Evolutionary conservation across 1,140 invertebrate species (phyloP), one percentile per base, ranked within the genome.

Genomic region (Dendroctonus ponderosae): DNA sequence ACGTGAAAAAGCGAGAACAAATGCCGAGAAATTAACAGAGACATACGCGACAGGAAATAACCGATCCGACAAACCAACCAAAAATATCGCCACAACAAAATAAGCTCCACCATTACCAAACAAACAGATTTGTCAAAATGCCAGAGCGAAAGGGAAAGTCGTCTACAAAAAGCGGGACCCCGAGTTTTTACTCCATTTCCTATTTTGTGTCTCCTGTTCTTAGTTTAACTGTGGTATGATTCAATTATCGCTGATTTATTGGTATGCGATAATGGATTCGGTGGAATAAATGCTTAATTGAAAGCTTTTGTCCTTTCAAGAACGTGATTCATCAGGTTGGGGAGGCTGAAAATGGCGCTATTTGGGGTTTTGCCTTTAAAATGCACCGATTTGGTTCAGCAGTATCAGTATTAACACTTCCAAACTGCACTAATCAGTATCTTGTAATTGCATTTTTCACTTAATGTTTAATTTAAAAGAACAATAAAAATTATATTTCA

Each of bases 41-140:
- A 40, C 38, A 56, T 5, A 56, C 40, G 7, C 14, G 37, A 59
- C 56, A 59, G 56, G 56, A 59, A 59, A 59, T 46, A 51, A 43
- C 12, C 12, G 11, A 26, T 40, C 58, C 11, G 46, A 49, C 7
- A 50, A 11, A 14, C 9, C 38, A 49, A 39, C 7, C 14, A 50
- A 37, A 61, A 61, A 61, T 50, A 11, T 39, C 46, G 58, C 44
- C 7, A n/a, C 58, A 48, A 61, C 58, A 38, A 50, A 49, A 61
- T 40, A 61, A 38, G 48, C 46, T 49, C n/a, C 50, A 39, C 39
- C 58, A 61, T 41, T 61, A 66, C 53, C 68, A 60, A 41, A 57
- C 63, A 69, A 69, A 69, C 68, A 69, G 63, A 69, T 69, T 69
- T 69, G 68, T 69, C 64, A 69, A 69, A 69, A 69, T 46, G 67